Evolutionary conservation across 1,140 invertebrate species (phyloP).

Genomic region (Popillia japonica): DNA sequence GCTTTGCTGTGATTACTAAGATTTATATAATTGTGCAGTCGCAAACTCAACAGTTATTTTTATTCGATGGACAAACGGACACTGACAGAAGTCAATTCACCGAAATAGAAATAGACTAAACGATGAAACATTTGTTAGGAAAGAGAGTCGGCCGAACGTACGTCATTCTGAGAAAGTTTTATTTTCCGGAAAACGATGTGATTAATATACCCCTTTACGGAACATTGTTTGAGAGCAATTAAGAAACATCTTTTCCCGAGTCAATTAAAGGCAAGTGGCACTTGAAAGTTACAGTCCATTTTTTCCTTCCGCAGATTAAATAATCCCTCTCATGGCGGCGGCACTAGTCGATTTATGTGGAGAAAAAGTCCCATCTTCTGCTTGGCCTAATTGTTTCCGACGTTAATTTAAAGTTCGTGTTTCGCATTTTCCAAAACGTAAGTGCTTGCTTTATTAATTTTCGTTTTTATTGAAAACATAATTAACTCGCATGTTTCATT

Average conservation of each 20-base stretch:
- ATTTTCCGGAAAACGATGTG: slow-evolving; percentile 21
- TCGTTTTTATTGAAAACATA: neutral
- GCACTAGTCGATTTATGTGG: slow-evolving; percentile 17
- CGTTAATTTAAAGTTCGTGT: slow-evolving; percentile 28
- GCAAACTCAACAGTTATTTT: neutral
- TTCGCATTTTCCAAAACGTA: neutral
- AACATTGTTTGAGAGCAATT: slow-evolving; percentile 33
- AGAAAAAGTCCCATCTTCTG: neutral
- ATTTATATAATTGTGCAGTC: slow-evolving; percentile 10
- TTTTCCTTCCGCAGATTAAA: slow-evolving; percentile 18
- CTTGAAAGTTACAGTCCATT: slow-evolving; percentile 23
- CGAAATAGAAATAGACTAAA: slow-evolving; percentile 14
- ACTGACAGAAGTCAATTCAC: slow-evolving; percentile 21
- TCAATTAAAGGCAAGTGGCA: slow-evolving; percentile 28
- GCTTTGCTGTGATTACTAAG: slow-evolving; percentile 7
- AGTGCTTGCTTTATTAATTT: neutral
- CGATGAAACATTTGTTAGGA: slow-evolving; percentile 26
- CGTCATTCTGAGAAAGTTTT: slow-evolving; percentile 9
- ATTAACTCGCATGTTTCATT: neutral
- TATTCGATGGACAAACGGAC: neutral
- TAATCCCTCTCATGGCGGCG: slow-evolving; percentile 26
- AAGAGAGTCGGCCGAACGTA: neutral
- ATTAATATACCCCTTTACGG: slow-evolving; percentile 23
- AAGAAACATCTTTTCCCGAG: slow-evolving; percentile 26
- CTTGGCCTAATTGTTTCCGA: slow-evolving; percentile 3